Evolutionary conservation across 2,888 invertebrate genomes (phyloP), one percentile per base, ranked within the genome.

Genomic region (Tipula confusa): DNA sequence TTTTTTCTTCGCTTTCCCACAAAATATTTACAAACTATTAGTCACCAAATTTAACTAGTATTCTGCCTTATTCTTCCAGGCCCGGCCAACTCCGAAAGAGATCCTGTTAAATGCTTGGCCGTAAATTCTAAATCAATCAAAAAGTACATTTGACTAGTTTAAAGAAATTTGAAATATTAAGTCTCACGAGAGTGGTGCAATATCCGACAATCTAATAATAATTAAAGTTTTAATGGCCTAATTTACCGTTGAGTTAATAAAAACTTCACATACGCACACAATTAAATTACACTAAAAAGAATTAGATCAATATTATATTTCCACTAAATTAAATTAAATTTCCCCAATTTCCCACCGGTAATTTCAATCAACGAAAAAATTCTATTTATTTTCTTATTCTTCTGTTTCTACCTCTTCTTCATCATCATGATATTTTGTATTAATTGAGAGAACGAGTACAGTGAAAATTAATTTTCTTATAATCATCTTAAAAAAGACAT

Each of bases 321-420:
- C 64, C 64, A 64, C 64, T 64, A 64, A 64, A 64, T 64, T 64
- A 64, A 64, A 64, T 64, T 64, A n/a, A n/a, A 64, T 64, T 64
- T 64, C 24, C 64, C 64, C 64, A 18, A 64, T 24, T 64, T 64
- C 24, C 64, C 64, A 64, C 64, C 64, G 64, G 64, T 64, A 64
- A 64, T 64, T 64, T 64, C 64, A 64, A 64, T 64, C 64, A 64
- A 64, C 64, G 24, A 64, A 64, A 24, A 7, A 24, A 64, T 64
- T 64, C 24, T 64, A 64, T 64, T 64, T 64, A 24, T 43, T 43
- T 43, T 15, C 43, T 64, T 64, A 9, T 64, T 64, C 64, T 64
- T 64, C 24, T 64, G 18, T 24, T 64, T 64, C 24, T 24, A 11
- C 64, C 24, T 64, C 11, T 18, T 64, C 64, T 64, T 64, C 24